Evolutionary conservation across 2,113 vertebrate genomes (phyloP), one percentile per base, ranked within the genome.

Genomic region (Mormoops blainvillei): DNA sequence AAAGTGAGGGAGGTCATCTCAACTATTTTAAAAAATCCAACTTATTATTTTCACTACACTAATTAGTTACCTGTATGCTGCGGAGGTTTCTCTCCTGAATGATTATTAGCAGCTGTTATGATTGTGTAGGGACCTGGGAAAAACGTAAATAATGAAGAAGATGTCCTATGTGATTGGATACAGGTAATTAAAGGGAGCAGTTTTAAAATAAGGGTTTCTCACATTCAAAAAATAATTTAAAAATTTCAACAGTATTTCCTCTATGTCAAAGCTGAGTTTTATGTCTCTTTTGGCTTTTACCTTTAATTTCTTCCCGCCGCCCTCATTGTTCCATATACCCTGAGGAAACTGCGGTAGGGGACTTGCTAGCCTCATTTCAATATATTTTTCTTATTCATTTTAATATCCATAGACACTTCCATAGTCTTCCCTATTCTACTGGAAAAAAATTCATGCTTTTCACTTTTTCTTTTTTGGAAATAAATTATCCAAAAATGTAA

Each of bases 401-500:
- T 95, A 86, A 91, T 94, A 95, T 68, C 85, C 84, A 71, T 68
- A 89, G 90, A 82, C 82, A 94, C 80, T 95, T 94, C 85, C 31
- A 82, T 95, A 83, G 95, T 94, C 91, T 82, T 96, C 63, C 61
- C 16, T 89, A 20, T 74, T 95, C 61, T 82, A 22, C 84, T 68
- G 52, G 71, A 31, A 33, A 74, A 91, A n/a, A 76, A 76, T 31
- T 65, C 52, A 33, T 12, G 71, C 68, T 83, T 96, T 93, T 74
- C n/a, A 31, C 54, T 92, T 90, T 87, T 77, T 61, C 80, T 89
- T 94, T 91, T 95, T 76, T 91, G 85, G 90, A 96, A 97, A 0
- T 10, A 97, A 97, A 97, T 54, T 74, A 88, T 81, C n/a, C 87
- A 52, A 96, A 97, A 97, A 73, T 45, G 58, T 71, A 97, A 94